phyloP scores from a whole-genome alignment of 2,888 invertebrate genomes.

The Sussaba pulchella region DNA sequence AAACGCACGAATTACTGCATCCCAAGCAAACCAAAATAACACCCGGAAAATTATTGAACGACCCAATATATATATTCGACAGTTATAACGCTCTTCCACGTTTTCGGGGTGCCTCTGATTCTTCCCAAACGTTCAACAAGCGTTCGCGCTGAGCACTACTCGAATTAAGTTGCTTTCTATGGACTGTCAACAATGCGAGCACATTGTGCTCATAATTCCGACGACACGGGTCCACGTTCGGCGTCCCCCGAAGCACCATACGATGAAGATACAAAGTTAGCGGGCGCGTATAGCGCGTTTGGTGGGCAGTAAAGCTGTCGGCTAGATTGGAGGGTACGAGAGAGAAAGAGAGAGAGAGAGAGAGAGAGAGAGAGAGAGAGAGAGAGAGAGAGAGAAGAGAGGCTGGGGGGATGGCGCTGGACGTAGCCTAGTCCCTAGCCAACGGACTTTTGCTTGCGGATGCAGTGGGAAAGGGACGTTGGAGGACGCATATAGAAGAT shows the following conservation, averaged over 20 bases:
- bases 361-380: constrained; percentile 55
- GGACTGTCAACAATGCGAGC: constrained; percentile 41
- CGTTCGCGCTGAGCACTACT: constrained; percentile 2
- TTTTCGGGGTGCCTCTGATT: constrained; percentile 24
- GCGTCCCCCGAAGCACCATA: neutral
- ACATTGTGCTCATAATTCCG: constrained; percentile 29
- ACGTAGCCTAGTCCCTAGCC: constrained; percentile 2
- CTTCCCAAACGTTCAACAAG: constrained; percentile 19
- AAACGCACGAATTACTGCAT: too few relatives aligned
- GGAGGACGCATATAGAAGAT: constrained; percentile 19
- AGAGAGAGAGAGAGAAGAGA: constrained; percentile 66
- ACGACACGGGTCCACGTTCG: neutral
- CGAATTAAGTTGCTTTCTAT: constrained; percentile 57
- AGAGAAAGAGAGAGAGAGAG: constrained; percentile 59
- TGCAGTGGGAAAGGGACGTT: constrained; percentile 12
- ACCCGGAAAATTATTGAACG: too few relatives aligned
- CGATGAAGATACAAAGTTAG: constrained; percentile 33
- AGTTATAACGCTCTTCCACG: constrained; percentile 1
- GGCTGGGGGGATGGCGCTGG: constrained; percentile 72
- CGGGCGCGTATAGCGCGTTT: constrained; percentile 16
- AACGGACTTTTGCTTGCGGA: constrained; percentile 25
- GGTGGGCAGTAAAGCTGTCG: constrained; percentile 45
- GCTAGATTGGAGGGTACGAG: constrained; percentile 61
- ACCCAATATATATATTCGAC: neutral
- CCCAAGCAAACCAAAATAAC: too few relatives aligned